Base-by-base conservation (phyloP, 2,888 invertebrate species). In the Callyntrura sp. region DNA sequence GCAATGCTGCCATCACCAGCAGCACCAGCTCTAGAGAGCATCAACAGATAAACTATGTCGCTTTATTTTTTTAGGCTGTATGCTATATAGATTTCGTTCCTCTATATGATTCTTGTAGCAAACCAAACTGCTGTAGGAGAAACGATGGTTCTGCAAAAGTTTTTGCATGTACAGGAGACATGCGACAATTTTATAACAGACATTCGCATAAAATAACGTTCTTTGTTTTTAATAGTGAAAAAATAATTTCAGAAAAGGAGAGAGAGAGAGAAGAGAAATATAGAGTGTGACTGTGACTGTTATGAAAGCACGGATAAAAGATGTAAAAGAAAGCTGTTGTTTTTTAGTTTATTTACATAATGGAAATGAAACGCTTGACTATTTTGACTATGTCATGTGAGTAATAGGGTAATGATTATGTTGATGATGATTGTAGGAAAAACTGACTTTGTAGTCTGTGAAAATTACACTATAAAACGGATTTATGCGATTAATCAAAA, bases 291-390 rank as follows among this genome's bases (percentile, higher is more conserved):
- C n/a, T n/a, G n/a, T n/a, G n/a, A n/a, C n/a, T n/a, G n/a, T n/a
- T n/a, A n/a, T n/a, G n/a, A n/a, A n/a, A n/a, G n/a, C n/a, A n/a
- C n/a, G n/a, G n/a, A n/a, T n/a, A n/a, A n/a, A n/a, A n/a, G n/a
- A n/a, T n/a, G n/a, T 68, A 68, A 68, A 14, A n/a, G 68, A 68
- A 68, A 68, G 68, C 35, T 68, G 68, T 35, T 68, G 35, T 62
- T 20, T 23, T 65, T 12, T 68, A 35, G 68, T 68, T 68, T 68
- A 68, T 68, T 68, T 68, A 68, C 68, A 68, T 68, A 68, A 68
- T 68, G 68, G 35, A 68, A 35, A 28, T 68, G 11, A 65, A 65
- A 65, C 68, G 28, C n/a, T 23, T 60, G n/a, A 28, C 14, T 11
- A 28, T 28, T n/a, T 68, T 68, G 68, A n/a, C 68, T 68, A 11